Conservation (phyloP, 1,140 invertebrate genomes). For the Achroia grisella region DNA sequence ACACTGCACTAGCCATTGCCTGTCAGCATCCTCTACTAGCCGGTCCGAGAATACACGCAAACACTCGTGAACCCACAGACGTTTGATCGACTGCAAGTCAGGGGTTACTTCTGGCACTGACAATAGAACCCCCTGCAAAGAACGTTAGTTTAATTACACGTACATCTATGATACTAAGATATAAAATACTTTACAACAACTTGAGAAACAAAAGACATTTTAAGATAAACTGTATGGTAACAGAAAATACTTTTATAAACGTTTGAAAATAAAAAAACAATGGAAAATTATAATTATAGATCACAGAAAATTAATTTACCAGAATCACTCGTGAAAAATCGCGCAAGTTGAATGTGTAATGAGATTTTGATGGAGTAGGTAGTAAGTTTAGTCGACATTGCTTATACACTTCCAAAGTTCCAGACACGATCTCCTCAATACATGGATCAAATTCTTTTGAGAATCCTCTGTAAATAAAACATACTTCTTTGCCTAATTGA, state of each 20-base stretch:
- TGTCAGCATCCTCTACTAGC: slow-evolving; percentile 86
- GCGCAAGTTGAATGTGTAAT: slow-evolving; percentile 95
- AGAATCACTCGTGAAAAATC: slow-evolving; percentile 96
- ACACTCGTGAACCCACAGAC: slow-evolving; percentile 96
- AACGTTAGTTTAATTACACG: not conserved
- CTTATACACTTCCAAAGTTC: slow-evolving; percentile 92
- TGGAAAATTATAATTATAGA: no score
- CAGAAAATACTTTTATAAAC: no score
- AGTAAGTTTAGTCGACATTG: slow-evolving; percentile 86
- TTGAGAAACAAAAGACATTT: no score
- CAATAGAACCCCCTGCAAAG: slow-evolving; percentile 86
- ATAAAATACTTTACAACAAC: no score
- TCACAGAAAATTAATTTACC: slow-evolving; percentile 72
- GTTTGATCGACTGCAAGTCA: slow-evolving; percentile 90
- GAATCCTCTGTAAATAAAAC: slow-evolving; percentile 82
- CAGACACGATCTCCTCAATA: slow-evolving; percentile 90
- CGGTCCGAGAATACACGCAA: slow-evolving; percentile 95
- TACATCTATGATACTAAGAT: no score
- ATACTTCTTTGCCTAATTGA: not conserved
- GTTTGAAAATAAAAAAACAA: no score
- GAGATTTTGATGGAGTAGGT: slow-evolving; percentile 93
- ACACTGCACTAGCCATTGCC: slow-evolving; percentile 86
- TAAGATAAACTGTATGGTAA: no score
- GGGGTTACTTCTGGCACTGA: slow-evolving; percentile 95
- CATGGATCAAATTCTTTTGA: slow-evolving; percentile 96